These are phyloP conservation scores for Cheirogaleus major DNA, from an alignment of 2,797 vertebrate species.

Conservation along the genomic window DNA sequence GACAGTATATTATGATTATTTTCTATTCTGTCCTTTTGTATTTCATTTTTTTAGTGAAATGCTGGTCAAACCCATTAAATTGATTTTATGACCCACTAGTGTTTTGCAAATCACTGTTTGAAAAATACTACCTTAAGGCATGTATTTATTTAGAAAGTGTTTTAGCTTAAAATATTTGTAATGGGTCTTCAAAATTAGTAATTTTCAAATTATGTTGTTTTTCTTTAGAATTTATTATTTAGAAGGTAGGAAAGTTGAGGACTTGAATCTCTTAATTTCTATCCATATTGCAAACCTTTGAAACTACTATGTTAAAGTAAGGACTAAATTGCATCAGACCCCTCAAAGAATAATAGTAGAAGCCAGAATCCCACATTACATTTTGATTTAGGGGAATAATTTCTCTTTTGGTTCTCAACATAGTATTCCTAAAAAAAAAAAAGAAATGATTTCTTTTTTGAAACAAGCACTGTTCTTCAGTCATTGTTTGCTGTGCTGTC, in stretches of 20 bases:
- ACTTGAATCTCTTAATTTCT: not conserved
- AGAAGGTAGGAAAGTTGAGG: not conserved
- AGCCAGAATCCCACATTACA: not conserved
- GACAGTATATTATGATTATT: not conserved
- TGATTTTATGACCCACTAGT: conserved; percentile 3
- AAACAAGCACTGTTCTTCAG: not conserved
- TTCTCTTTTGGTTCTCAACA: not conserved
- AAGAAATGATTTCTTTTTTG: not conserved
- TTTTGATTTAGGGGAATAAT: not conserved
- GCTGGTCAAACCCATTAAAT: conserved; percentile 24
- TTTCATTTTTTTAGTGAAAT: conserved; percentile 12
- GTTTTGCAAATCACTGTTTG: not conserved
- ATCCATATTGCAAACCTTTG: not conserved
- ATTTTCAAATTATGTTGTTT: conserved; percentile 39
- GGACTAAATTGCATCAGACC: conserved; percentile 7
- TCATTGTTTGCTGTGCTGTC: not conserved
- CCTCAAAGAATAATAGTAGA: conserved; percentile 39
- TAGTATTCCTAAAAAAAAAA: too few species aligned
- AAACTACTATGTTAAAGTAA: conserved; percentile 49
- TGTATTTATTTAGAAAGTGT: conserved; percentile 11
- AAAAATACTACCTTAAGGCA: conserved; percentile 11
- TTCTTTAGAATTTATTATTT: conserved; percentile 26
- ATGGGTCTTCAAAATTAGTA: conserved; percentile 2
- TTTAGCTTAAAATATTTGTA: conserved; percentile 42
- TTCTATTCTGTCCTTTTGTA: not conserved